phyloP scores from a whole-genome alignment of 2,113 vertebrate species.

The Pseudopodoces humilis region DNA sequence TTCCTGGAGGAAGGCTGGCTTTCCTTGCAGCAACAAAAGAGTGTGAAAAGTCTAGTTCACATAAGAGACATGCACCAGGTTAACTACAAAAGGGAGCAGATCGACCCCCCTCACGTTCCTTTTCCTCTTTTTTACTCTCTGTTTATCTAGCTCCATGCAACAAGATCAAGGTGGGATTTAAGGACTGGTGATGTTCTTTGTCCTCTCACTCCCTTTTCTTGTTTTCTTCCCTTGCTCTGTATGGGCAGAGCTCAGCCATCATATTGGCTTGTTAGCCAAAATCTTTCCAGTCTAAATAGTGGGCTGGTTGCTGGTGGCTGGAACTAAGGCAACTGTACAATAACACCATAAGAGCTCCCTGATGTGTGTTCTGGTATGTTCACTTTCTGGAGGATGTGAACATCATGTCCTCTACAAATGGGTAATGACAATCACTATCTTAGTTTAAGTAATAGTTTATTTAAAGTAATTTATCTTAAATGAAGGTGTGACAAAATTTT shows the following conservation, averaged over 20 bases:
- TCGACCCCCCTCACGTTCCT: accelerated
- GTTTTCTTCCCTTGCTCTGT: neutral
- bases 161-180: neutral
- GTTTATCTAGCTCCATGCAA: accelerated
- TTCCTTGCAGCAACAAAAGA: neutral
- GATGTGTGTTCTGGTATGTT: no score
- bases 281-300: neutral
- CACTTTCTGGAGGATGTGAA: neutral
- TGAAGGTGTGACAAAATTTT: neutral
- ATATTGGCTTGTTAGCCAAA: neutral
- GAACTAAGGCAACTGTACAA: neutral
- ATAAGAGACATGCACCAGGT: no score
- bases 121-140: neutral
- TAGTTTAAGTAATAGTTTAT: neutral
- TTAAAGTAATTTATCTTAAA: neutral
- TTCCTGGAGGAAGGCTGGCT: neutral
- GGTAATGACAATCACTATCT: neutral
- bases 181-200: neutral
- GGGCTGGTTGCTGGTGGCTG: neutral
- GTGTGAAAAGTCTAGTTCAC: neutral
- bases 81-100: neutral
- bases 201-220: neutral
- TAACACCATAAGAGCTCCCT: neutral
- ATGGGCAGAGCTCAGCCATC: neutral
- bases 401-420: neutral